These are phyloP conservation scores for Dynastes maya DNA, from an alignment of 2,888 invertebrate genomes.

Conservation along the genomic window DNA sequence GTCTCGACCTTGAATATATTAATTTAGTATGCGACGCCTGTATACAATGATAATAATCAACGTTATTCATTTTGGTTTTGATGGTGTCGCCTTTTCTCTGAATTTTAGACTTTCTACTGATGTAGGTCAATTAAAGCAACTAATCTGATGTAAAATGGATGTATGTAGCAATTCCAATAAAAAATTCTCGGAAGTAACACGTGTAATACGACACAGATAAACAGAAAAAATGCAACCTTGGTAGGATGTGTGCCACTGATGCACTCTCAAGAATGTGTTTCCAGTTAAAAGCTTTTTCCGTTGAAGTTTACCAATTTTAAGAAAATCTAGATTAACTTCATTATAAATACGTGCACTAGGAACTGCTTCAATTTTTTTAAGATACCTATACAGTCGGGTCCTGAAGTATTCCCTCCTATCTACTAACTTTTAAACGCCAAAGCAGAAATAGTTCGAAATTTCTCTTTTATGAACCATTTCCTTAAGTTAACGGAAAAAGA, in stretches of 20 bases:
- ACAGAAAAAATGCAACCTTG: constrained; percentile 4
- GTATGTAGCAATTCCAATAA: background rate
- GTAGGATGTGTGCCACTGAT: background rate
- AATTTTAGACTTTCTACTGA: constrained; percentile 28
- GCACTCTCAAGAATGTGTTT: background rate
- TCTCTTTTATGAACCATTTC: too few species aligned
- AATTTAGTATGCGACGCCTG: background rate
- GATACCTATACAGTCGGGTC: too few species aligned
- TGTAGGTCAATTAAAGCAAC: constrained; percentile 17
- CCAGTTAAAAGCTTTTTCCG: background rate
- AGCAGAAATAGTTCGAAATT: too few species aligned
- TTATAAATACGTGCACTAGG: too few species aligned
- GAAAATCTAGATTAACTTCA: too few species aligned
- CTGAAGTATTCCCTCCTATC: too few species aligned
- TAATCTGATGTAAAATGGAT: background rate
- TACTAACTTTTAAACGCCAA: too few species aligned
- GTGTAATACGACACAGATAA: background rate
- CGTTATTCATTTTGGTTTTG: background rate
- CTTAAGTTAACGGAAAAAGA: too few species aligned
- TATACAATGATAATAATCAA: constrained; percentile 6
- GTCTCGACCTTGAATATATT: background rate
- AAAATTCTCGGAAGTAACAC: constrained; percentile 16
- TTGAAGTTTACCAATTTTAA: too few species aligned
- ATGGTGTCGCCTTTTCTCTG: constrained; percentile 6
- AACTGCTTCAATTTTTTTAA: too few species aligned